These are phyloP conservation scores for Lipotes vexillifer DNA, from an alignment of 2,113 vertebrate genomes.

Conservation along the genomic window DNA sequence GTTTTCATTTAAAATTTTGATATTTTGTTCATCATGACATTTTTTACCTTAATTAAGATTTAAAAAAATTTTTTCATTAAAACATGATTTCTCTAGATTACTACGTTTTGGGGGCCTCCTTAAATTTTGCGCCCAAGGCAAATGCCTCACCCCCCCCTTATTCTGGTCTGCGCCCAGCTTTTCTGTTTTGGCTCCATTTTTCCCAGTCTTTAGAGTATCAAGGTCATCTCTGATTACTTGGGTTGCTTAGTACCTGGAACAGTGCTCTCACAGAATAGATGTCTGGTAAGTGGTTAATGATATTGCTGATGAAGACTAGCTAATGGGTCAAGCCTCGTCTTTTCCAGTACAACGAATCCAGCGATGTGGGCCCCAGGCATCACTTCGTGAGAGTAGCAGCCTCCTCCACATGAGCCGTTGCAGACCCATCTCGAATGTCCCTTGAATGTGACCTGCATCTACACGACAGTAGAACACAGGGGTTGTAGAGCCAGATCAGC, in stretches of 20 bases:
- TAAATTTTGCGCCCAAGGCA: not conserved
- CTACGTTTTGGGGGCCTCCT: not conserved
- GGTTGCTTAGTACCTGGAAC: not conserved
- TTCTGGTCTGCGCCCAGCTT: not conserved
- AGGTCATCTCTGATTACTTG: not conserved
- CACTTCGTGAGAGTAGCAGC: not conserved
- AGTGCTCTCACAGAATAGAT: not conserved
- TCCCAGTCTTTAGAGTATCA: not conserved
- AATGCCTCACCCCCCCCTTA: not conserved
- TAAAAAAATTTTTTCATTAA: not conserved
- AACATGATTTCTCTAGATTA: not conserved
- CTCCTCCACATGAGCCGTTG: not conserved
- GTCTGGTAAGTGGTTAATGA: not conserved
- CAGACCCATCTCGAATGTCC: not conserved
- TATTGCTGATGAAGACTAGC: not conserved
- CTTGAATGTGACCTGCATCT: not conserved
- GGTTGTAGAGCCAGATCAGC: fast-evolving
- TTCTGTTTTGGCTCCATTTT: not conserved
- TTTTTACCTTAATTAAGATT: not conserved
- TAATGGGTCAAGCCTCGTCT: not conserved
- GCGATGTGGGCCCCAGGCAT: fast-evolving
- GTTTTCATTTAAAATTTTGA: not conserved
- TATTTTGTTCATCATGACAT: not conserved
- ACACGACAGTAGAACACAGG: no score
- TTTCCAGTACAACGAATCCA: not conserved